Base-by-base conservation (phyloP, 2,113 vertebrate species). In the Orthonyx spaldingii region DNA sequence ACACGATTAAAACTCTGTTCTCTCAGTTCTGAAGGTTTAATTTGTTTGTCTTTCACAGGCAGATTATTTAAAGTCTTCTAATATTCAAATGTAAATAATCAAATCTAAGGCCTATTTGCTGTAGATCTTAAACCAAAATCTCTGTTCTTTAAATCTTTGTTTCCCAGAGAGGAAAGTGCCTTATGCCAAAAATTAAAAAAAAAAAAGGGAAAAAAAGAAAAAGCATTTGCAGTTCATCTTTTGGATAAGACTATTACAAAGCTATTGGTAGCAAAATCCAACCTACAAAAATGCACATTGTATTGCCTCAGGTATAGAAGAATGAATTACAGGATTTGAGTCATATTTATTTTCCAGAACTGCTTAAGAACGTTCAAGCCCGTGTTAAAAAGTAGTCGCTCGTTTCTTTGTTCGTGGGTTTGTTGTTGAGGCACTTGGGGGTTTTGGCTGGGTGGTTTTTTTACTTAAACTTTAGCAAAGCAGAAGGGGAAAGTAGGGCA, bases 71-170 rank as follows among this genome's bases (percentile, higher is more conserved):
- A 92, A 94, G 20, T 70, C 80, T 60, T 53, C 49, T 91, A 78
- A 87, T 94, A 94, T 90, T 95, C 84, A 88, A 92, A 90, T 70
- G 76, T 87, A 96, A 95, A 89, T 81, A 91, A 94, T 88, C 23
- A 86, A 77, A 90, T 84, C 18, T 21, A 74, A 94, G 86, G 52
- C 55, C 63, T 95, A 52, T 96, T 96, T 97, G 65, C 91, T 47
- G 37, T 76, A 83, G 75, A 90, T 91, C 65, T 96, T 97, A 53
- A 87, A 79, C 64, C 13, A 37, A 90, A 84, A 92, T 55, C 75
- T 82, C 84, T 39, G 12, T 77, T 94, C 70, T 87, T 88, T 91
- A 76, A 87, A 71, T 89, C 88, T 93, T 63, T 81, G 30, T 87
- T 95, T 96, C 57, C 61, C 64, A 65, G n/a, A 71, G 44, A 81